Base-by-base conservation (phyloP, 2,113 vertebrate genomes). In the Megaceryle maxima region DNA sequence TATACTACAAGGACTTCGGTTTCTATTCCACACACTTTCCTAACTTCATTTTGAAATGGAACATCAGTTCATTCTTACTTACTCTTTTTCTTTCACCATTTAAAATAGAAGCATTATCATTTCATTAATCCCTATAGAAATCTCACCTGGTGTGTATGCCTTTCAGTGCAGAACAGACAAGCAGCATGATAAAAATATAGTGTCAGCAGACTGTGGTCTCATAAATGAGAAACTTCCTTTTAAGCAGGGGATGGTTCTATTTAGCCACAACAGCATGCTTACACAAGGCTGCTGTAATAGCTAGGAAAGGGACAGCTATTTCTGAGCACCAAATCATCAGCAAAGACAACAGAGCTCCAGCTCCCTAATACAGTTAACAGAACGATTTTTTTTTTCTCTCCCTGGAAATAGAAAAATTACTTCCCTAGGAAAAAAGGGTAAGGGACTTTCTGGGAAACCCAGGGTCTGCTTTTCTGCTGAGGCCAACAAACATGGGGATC, bases 101-200 rank as follows among this genome's bases (percentile, higher is more conserved):
- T 90, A 29, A 84, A 84, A 87, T 39, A 68, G 56, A 87, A 87
- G n/a, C 66, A 90, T 22, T 55, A 66, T 83, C 0, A 72, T 87
- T 86, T 92, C 67, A 92, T 84, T 89, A 96, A 85, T 80, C 16
- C 28, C 66, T 64, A 66, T 80, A 77, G 84, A 88, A 93, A 84
- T 55, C 37, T 95, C 83, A 87, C 68, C 69, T 85, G 28, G 63
- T 44, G 41, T 68, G 73, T 48, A 41, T 33, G 43, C 59, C 55
- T 94, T 87, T 84, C 87, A 92, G 15, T 11, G 43, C 50, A 90
- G 66, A 91, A 56, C 69, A 96, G 78, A 84, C 55, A 93, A 70
- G 48, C 37, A 93, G 69, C 29, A 14, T 64, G 66, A 62, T 39
- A 94, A 78, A 91, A 92, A 90, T 81, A 92, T 2, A 90, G 55